These are phyloP conservation scores for Protomyctophum bolini DNA, from an alignment of 2,113 vertebrate genomes.

Conservation along the genomic window DNA sequence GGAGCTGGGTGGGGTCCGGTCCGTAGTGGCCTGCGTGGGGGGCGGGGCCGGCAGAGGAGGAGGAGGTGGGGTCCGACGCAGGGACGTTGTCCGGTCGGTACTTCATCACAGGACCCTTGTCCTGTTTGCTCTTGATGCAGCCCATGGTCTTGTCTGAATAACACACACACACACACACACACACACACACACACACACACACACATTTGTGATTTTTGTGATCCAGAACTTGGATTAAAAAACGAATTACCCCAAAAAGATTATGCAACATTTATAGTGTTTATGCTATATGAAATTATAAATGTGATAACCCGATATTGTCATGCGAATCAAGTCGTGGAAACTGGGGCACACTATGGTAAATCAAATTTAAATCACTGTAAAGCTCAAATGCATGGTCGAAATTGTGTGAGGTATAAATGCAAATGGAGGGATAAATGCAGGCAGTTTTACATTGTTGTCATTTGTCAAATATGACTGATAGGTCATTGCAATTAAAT, in stretches of 20 bases:
- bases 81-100: slow-evolving; percentile 84
- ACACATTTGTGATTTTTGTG: not conserved
- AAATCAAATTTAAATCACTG: slow-evolving; percentile 51
- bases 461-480: not conserved
- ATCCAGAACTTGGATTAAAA: not conserved
- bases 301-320: slow-evolving; percentile 41
- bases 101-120: slow-evolving; percentile 89
- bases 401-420: not conserved
- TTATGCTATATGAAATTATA: slow-evolving; percentile 26
- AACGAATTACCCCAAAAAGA: slow-evolving; percentile 1
- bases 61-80: slow-evolving; percentile 70
- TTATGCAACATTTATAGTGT: slow-evolving; percentile 31
- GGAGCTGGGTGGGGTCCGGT: slow-evolving; percentile 84
- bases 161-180: slow-evolving; percentile 19
- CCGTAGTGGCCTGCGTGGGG: slow-evolving; percentile 85
- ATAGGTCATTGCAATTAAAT: not conserved
- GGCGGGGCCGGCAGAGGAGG: slow-evolving; percentile 48
- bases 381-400: slow-evolving; percentile 3
- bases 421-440: not conserved
- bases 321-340: slow-evolving; percentile 46
- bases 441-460: not conserved
- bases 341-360: slow-evolving; percentile 59
- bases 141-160: slow-evolving; percentile 85
- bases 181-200: slow-evolving; percentile 2
- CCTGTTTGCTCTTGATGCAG: slow-evolving; percentile 95